phyloP scores from a whole-genome alignment of 2,113 vertebrate species.

The Tiliqua scincoides region DNA sequence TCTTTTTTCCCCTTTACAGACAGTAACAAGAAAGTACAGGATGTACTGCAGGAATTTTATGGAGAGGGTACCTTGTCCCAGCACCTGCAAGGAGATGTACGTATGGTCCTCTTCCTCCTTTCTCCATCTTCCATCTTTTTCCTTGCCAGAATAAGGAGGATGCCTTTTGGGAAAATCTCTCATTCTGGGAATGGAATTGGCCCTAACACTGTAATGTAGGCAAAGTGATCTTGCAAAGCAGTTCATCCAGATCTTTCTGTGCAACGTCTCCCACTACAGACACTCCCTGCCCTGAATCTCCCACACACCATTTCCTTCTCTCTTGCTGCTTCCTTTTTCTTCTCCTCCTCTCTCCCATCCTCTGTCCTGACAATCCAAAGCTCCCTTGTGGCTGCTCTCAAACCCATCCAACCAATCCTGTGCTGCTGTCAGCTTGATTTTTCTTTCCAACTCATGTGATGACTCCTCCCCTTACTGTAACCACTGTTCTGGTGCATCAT shows the following conservation, averaged over 20 bases:
- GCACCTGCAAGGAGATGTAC: slow-evolving; percentile 87
- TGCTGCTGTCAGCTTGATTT: neutral
- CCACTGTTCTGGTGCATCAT: neutral
- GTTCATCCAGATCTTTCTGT: neutral
- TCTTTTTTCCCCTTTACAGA: slow-evolving; percentile 70
- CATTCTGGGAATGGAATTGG: neutral
- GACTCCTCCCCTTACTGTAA: neutral
- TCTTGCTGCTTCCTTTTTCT: neutral
- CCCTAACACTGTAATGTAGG: neutral
- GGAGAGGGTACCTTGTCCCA: slow-evolving; percentile 78
- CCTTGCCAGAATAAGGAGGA: neutral
- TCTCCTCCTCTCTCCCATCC: neutral
- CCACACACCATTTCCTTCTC: neutral
- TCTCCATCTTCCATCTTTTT: neutral
- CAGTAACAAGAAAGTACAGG: slow-evolving; percentile 88
- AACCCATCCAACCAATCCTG: neutral
- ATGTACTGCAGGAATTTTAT: slow-evolving; percentile 87
- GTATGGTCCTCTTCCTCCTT: slow-evolving; percentile 40
- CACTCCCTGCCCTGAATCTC: neutral
- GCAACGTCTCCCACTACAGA: too few species aligned
- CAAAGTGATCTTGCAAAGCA: neutral
- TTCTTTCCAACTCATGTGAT: neutral
- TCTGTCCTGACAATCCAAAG: neutral
- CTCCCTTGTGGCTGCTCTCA: neutral
- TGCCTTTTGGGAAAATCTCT: neutral